A percentile compares a stretch with the other conserved stretches of the same genome.
These are phyloP conservation scores for Hermaeophaga mercurialis DNA, from an alignment of 2,888 invertebrate species.

Conservation along the genomic window DNA sequence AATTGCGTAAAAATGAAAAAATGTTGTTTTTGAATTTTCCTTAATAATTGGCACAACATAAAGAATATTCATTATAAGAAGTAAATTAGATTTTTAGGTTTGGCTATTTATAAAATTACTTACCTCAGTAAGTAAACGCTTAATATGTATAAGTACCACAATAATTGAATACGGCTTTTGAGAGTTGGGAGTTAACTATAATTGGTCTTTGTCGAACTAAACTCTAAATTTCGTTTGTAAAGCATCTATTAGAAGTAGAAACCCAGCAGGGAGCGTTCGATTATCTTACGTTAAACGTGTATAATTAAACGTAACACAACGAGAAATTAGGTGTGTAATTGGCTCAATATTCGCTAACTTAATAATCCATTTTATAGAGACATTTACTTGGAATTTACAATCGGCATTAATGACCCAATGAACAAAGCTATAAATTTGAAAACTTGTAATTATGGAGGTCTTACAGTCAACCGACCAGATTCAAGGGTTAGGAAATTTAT, in stretches of 20 bases:
- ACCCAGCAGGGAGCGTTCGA: neutral
- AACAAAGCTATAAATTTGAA: constrained; percentile 29
- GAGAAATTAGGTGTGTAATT: constrained; percentile 28
- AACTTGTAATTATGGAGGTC: constrained; percentile 30
- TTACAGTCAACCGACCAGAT: constrained; percentile 17
- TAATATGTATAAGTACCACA: too few species aligned
- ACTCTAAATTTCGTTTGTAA: neutral
- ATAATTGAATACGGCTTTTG: too few species aligned
- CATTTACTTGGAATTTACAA: constrained; percentile 30
- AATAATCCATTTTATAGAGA: constrained; percentile 34
- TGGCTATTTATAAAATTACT: too few species aligned
- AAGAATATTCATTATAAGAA: too few species aligned
- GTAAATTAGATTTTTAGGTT: too few species aligned
- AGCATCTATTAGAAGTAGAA: neutral
- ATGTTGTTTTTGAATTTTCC: too few species aligned
- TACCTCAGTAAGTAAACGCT: too few species aligned
- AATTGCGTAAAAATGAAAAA: too few species aligned
- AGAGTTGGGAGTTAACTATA: too few species aligned
- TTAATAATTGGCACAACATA: too few species aligned
- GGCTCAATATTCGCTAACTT: constrained; percentile 27
- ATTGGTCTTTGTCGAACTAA: neutral
- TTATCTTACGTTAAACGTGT: neutral
- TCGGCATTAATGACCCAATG: constrained; percentile 31
- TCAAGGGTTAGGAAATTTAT: constrained; percentile 18
- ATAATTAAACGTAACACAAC: constrained; percentile 18